Evolutionary conservation across 2,797 vertebrate genomes (phyloP).

Genomic region (Hybognathus amarus): DNA sequence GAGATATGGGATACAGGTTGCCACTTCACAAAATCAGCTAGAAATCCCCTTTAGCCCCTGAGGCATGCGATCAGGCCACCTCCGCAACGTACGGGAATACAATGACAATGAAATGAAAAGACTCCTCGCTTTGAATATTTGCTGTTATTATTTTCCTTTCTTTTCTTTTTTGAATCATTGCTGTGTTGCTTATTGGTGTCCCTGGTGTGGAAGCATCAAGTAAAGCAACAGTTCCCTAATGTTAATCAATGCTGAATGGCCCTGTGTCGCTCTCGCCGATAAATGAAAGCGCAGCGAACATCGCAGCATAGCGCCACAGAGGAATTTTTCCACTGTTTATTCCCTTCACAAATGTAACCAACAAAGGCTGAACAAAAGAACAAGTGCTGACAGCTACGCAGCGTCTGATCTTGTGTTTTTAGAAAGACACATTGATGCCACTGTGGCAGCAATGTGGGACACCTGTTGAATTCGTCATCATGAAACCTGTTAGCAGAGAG

Average conservation of each 20-base stretch:
- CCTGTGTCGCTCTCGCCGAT: neutral
- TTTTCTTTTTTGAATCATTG: neutral
- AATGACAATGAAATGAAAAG: conserved; percentile 30
- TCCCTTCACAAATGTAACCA: conserved; percentile 23
- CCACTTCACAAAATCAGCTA: conserved; percentile 43
- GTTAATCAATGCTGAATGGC: conserved; percentile 32
- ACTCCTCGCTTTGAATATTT: conserved; percentile 29
- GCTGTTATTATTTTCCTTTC: neutral
- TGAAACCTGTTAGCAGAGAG: neutral
- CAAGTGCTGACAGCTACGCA: neutral
- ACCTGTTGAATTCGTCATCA: conserved; percentile 13
- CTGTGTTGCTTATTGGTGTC: neutral
- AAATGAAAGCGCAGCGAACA: conserved; percentile 2
- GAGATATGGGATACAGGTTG: conserved; percentile 40
- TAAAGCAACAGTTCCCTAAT: conserved; percentile 13
- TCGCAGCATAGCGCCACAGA: neutral
- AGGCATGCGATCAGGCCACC: conserved; percentile 17
- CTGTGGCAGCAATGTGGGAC: conserved; percentile 3
- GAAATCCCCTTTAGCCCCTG: conserved; percentile 43
- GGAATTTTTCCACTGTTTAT: conserved; percentile 5
- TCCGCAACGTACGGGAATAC: neutral
- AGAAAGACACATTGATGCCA: conserved; percentile 17
- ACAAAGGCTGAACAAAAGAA: neutral
- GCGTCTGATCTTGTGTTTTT: conserved; percentile 14
- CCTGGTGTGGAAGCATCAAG: conserved; percentile 36